These are phyloP conservation scores for Gymnocheta viridis DNA, from an alignment of 2,888 invertebrate genomes.

Conservation along the genomic window DNA sequence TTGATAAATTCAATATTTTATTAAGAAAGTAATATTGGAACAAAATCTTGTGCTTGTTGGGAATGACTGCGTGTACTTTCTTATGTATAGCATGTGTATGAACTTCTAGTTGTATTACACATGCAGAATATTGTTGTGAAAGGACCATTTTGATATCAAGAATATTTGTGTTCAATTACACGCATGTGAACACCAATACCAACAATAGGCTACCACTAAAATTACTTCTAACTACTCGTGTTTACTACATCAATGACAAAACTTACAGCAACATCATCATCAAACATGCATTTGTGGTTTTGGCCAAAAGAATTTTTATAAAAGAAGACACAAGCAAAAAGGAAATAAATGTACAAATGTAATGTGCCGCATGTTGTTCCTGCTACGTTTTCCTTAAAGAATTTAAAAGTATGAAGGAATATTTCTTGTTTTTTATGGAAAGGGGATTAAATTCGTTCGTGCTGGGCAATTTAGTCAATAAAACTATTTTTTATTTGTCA, in stretches of 20 bases:
- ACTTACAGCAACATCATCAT: conserved; percentile 15
- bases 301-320: background rate
- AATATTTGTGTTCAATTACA: conserved; percentile 74
- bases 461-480: background rate
- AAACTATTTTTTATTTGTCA: background rate
- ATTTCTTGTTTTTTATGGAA: background rate
- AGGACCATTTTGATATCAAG: conserved; percentile 42
- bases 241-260: conserved; percentile 24
- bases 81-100: background rate
- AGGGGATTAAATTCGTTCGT: background rate
- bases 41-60: background rate
- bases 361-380: background rate
- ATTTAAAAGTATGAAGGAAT: background rate
- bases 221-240: conserved; percentile 11
- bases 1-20: no score
- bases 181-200: conserved; percentile 72
- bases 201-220: conserved; percentile 24
- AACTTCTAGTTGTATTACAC: background rate
- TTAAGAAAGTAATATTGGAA: no score
- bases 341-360: background rate
- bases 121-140: conserved; percentile 29
- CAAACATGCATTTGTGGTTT: background rate
- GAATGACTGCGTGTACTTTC: background rate
- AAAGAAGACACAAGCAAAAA: background rate
- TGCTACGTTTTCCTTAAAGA: background rate